Percentiles rank a stretch among this genome's conserved stretches.
Conservation (phyloP, 2,113 vertebrate species). For the Xenopus laevis region DNA sequence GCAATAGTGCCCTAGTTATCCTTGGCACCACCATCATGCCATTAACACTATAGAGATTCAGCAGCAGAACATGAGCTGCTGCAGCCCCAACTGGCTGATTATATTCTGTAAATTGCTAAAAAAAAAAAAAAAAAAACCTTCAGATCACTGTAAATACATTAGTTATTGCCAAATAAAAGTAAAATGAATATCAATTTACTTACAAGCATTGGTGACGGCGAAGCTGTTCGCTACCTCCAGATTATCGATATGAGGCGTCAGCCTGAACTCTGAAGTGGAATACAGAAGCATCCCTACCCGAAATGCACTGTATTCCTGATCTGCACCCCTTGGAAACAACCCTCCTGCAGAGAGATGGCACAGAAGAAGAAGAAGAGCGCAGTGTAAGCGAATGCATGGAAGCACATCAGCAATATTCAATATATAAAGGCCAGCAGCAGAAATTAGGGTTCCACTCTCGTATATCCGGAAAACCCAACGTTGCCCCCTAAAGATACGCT, state of each 20-base stretch:
- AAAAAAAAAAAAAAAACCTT: no score
- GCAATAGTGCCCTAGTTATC: no score
- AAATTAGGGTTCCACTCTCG: background rate
- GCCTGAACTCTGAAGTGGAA: conserved; percentile 88
- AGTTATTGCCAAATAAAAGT: no score
- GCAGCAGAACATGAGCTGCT: background rate
- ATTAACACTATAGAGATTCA: no score
- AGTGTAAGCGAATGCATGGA: background rate
- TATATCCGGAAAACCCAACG: no score
- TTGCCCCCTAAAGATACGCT: no score
- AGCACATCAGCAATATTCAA: no score
- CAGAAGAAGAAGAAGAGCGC: no score
- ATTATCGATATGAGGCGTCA: conserved; percentile 97
- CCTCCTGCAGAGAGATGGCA: conserved; percentile 76
- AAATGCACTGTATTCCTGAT: conserved; percentile 98
- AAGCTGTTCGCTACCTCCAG: conserved; percentile 98
- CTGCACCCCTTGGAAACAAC: conserved; percentile 92
- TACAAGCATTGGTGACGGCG: conserved; percentile 96
- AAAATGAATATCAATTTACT: conserved; percentile 62
- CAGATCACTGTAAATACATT: no score
- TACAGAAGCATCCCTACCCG: conserved; percentile 96
- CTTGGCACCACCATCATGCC: no score
- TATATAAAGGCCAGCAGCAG: background rate
- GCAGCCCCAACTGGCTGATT: background rate
- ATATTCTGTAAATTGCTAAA: no score